phyloP scores from a whole-genome alignment of 2,113 vertebrate genomes.

The Carettochelys insculpta region DNA sequence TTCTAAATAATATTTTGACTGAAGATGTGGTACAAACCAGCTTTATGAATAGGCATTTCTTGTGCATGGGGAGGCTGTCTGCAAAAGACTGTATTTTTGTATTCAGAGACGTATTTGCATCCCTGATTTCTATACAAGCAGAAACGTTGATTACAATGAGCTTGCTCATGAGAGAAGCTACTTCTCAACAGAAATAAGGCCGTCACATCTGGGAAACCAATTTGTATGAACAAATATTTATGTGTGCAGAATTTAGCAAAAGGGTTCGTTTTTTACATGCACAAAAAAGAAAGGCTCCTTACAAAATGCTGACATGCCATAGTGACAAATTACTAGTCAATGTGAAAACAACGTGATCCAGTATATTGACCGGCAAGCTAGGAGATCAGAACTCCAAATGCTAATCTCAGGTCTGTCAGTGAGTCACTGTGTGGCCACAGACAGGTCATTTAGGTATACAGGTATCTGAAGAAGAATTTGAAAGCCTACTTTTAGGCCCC shows the following conservation, averaged over 20 bases:
- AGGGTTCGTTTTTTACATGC: background rate
- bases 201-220: background rate
- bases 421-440: background rate
- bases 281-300: background rate
- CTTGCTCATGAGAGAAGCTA: background rate
- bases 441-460: fast-evolving
- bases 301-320: fast-evolving
- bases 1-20: background rate
- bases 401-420: background rate
- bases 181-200: background rate
- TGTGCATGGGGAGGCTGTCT: slow-evolving; percentile 23
- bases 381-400: background rate
- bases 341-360: background rate
- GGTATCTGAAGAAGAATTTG: background rate
- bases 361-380: background rate
- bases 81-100: slow-evolving; percentile 12
- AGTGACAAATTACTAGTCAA: background rate
- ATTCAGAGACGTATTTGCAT: slow-evolving; percentile 21
- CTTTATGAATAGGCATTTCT: background rate
- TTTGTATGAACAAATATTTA: background rate
- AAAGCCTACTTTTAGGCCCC: background rate
- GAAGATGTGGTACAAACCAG: slow-evolving; percentile 28
- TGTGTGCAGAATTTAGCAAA: background rate
- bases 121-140: slow-evolving; percentile 8
- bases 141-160: background rate